These are phyloP conservation scores for Kryptopterus vitreolus DNA, from an alignment of 2,797 vertebrate species.

Conservation along the genomic window DNA sequence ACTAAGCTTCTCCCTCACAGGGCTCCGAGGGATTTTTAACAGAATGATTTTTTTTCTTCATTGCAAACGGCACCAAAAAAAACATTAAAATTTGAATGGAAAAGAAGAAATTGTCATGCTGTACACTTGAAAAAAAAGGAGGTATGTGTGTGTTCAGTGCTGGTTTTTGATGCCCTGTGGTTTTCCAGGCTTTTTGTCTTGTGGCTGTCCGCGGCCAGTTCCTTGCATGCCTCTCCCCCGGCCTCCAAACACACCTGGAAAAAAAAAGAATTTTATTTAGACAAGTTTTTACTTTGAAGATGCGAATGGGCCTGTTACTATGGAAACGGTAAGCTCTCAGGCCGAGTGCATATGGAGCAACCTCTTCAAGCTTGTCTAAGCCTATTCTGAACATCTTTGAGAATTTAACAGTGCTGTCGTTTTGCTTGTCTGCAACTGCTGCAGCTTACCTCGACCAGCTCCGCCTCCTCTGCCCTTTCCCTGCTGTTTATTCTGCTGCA, in stretches of 20 bases:
- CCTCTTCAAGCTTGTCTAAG: too few relatives aligned
- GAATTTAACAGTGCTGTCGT: background rate
- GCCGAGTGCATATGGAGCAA: too few relatives aligned
- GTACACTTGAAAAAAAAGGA: conserved; percentile 10
- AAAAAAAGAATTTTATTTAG: background rate
- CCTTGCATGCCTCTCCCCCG: conserved; percentile 84
- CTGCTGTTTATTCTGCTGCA: conserved; percentile 92
- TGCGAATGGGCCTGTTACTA: background rate
- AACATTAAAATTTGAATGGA: background rate
- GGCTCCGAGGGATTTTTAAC: background rate
- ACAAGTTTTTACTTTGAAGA: background rate
- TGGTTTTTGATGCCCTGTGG: conserved; percentile 84
- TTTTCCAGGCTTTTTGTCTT: conserved; percentile 89
- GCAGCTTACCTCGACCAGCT: conserved; percentile 79
- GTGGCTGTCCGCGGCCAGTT: conserved; percentile 78
- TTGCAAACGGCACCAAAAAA: conserved; percentile 10
- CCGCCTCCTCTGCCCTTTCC: conserved; percentile 86
- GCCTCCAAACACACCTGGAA: conserved; percentile 82
- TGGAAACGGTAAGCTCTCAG: background rate
- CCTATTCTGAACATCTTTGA: background rate
- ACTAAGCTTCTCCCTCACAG: conserved; percentile 9
- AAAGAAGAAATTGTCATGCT: background rate
- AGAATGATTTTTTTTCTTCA: background rate
- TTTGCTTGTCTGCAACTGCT: too few relatives aligned
- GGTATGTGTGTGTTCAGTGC: conserved; percentile 72